A percentile compares a stretch with the other conserved stretches of the same genome.
Conservation (phyloP, 2,113 vertebrate species). For the Geothlypis trichas region DNA sequence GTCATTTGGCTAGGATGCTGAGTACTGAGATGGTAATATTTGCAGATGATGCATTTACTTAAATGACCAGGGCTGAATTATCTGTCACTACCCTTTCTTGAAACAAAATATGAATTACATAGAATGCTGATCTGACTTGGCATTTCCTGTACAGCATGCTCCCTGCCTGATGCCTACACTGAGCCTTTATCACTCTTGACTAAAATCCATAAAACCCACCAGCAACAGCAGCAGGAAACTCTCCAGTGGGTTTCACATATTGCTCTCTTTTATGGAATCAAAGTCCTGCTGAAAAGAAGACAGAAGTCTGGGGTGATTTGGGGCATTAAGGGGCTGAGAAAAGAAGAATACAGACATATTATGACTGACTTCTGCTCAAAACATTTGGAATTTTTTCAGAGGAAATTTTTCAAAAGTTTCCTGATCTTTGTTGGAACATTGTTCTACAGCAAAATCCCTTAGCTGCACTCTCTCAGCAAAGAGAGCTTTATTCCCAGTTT, state of each 20-base stretch:
- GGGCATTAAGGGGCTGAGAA: background rate
- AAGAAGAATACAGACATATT: background rate
- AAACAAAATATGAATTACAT: background rate
- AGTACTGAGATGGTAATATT: constrained; percentile 12
- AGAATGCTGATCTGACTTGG: background rate
- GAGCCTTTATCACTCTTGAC: background rate
- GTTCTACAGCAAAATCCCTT: background rate
- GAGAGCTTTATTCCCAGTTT: background rate
- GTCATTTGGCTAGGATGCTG: background rate
- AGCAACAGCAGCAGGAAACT: background rate
- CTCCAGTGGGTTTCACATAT: background rate
- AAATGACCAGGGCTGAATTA: constrained; percentile 11
- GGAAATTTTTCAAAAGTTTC: background rate
- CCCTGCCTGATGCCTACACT: background rate
- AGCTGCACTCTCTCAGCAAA: background rate
- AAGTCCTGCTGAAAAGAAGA: background rate
- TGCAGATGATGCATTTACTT: constrained; percentile 49
- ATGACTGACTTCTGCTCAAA: background rate
- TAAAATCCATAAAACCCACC: background rate
- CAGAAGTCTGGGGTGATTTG: background rate
- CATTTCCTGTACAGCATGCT: background rate
- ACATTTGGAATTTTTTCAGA: background rate
- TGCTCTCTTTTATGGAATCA: background rate
- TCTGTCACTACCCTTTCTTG: constrained; percentile 9
- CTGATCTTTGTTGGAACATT: background rate